phyloP scores from a whole-genome alignment of 2,797 vertebrate species.

The Triplophysa bombifrons region DNA sequence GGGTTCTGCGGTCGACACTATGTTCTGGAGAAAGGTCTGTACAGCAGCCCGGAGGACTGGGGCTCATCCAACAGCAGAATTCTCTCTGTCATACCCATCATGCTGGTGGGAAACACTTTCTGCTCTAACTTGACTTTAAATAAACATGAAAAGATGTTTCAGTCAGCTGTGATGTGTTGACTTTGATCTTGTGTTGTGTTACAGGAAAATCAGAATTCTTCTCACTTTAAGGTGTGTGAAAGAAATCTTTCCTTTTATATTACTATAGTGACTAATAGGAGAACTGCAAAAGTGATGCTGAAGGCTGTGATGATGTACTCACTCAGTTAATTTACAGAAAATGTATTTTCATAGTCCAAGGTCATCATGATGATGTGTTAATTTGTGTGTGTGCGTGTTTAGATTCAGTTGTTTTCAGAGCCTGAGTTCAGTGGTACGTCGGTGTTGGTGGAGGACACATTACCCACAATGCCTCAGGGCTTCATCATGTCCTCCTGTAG shows the following conservation, averaged over 20 bases:
- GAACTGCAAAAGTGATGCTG: too few species aligned
- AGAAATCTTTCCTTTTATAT: background rate
- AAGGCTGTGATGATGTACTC: too few species aligned
- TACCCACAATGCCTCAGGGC: constrained; percentile 72
- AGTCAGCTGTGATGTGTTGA: background rate
- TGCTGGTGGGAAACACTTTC: constrained; percentile 77
- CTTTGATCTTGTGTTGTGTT: background rate
- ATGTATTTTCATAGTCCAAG: background rate
- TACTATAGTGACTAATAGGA: too few species aligned
- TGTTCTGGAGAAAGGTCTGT: constrained; percentile 89
- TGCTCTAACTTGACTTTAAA: background rate
- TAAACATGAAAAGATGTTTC: background rate
- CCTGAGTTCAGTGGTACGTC: constrained; percentile 82
- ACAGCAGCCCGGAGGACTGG: constrained; percentile 88
- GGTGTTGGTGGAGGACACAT: constrained; percentile 76
- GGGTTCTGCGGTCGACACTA: constrained; percentile 88
- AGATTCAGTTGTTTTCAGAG: constrained; percentile 93
- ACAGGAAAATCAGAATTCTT: constrained; percentile 40
- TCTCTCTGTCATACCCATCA: constrained; percentile 85
- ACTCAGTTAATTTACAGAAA: too few species aligned
- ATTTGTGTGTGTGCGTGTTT: too few species aligned
- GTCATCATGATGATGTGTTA: background rate
- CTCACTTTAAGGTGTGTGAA: constrained; percentile 83
- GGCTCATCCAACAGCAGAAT: constrained; percentile 80
- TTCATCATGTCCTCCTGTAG: constrained; percentile 86